Conservation (phyloP, 2,113 vertebrate species). For the Corythoichthys intestinalis region DNA sequence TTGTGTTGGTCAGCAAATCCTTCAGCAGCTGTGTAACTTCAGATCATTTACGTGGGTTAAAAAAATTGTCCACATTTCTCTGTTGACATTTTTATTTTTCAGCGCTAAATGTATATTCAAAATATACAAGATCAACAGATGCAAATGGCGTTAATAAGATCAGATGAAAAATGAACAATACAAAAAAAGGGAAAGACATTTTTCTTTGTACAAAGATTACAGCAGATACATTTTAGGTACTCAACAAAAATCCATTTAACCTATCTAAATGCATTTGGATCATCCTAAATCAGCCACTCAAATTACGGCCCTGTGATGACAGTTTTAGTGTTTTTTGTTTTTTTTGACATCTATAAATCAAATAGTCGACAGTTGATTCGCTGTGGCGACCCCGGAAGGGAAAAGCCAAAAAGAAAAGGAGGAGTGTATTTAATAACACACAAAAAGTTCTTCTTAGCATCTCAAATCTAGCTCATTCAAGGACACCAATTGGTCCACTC, state of each 20-base stretch:
- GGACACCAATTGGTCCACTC: neutral
- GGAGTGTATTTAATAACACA: neutral
- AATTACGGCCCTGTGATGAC: neutral
- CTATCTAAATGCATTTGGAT: constrained; percentile 45
- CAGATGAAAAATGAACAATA: constrained; percentile 48
- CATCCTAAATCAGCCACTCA: constrained; percentile 5
- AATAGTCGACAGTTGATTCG: neutral
- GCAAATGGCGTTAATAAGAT: constrained; percentile 19
- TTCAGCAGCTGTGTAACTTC: constrained; percentile 50
- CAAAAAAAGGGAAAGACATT: constrained; percentile 48
- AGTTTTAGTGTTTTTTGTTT: neutral
- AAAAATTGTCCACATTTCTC: constrained; percentile 29
- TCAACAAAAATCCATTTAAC: constrained; percentile 22
- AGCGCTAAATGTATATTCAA: constrained; percentile 28
- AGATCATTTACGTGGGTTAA: constrained; percentile 45
- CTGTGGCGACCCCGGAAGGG: neutral
- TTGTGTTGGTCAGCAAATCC: neutral
- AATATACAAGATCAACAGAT: constrained; percentile 42
- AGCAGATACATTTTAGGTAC: constrained; percentile 41
- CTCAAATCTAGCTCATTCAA: neutral
- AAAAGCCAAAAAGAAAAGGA: neutral
- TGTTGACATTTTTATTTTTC: constrained; percentile 41
- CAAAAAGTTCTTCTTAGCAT: neutral
- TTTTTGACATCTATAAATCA: neutral
- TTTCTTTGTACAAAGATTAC: constrained; percentile 64